Conservation (phyloP, 2,113 vertebrate species). For the Origma solitaria region DNA sequence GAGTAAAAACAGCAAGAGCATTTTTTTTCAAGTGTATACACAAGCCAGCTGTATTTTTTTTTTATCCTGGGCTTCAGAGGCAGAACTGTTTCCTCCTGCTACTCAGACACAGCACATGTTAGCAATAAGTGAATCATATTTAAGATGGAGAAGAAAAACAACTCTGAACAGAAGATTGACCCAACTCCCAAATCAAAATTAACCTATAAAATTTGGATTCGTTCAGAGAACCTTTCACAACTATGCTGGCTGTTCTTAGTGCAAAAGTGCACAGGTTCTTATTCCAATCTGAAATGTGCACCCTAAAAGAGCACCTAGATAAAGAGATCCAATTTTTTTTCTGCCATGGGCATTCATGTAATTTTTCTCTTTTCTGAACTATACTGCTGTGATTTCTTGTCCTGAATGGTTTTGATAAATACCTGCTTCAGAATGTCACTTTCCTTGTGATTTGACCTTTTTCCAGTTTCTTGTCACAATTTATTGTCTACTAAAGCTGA, state of each 20-base stretch:
- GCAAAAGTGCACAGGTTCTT: neutral
- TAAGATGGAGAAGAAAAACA: constrained; percentile 46
- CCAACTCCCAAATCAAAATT: constrained; percentile 9
- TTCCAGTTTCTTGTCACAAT: neutral
- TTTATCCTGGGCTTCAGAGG: constrained; percentile 17
- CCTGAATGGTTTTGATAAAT: neutral
- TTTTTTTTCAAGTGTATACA: constrained; percentile 32
- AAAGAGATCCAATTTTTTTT: neutral
- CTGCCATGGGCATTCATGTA: fast-evolving
- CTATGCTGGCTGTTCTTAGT: neutral
- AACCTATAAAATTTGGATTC: neutral
- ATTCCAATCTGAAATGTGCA: neutral
- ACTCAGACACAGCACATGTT: constrained; percentile 45
- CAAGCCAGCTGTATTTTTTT: constrained; percentile 52
- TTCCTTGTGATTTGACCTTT: neutral
- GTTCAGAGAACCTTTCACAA: neutral
- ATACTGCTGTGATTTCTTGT: neutral
- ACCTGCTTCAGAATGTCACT: neutral
- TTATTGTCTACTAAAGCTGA: neutral
- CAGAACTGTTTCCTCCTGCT: constrained; percentile 46
- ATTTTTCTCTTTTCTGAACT: neutral
- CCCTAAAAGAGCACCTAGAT: neutral
- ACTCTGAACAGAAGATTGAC: neutral
- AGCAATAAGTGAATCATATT: constrained; percentile 55
- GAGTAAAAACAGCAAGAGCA: neutral